These are phyloP conservation scores for Prunella himalayana DNA, from an alignment of 2,113 vertebrate species.

Conservation along the genomic window DNA sequence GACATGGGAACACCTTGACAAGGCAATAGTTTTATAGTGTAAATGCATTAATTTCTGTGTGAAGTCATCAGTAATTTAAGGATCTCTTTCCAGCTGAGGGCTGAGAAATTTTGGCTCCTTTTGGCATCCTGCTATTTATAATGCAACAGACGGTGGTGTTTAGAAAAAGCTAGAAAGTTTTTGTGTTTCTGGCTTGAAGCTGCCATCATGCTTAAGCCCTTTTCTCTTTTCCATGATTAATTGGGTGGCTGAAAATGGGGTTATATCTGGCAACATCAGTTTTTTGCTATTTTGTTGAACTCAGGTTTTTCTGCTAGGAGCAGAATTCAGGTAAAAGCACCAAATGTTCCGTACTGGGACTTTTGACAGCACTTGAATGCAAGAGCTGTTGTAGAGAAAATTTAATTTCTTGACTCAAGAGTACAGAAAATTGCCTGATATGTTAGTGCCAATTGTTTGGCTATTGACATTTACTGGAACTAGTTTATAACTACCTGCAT, in stretches of 20 bases:
- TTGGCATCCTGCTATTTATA: neutral
- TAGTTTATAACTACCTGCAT: neutral
- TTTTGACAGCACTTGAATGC: neutral
- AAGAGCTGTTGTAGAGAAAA: neutral
- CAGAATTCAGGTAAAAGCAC: neutral
- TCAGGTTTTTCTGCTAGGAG: neutral
- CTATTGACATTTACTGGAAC: neutral
- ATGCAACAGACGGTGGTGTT: neutral
- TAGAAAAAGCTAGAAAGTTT: neutral
- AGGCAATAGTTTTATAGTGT: neutral
- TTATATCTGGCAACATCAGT: neutral
- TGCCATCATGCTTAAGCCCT: neutral
- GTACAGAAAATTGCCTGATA: neutral
- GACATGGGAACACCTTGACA: neutral
- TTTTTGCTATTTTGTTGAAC: neutral
- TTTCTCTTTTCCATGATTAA: neutral
- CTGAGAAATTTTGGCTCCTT: neutral
- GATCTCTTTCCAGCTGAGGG: neutral
- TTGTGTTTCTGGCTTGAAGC: neutral
- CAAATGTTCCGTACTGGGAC: neutral
- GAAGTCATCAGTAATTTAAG: neutral
- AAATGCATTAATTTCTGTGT: neutral
- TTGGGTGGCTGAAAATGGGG: neutral
- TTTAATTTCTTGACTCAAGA: neutral
- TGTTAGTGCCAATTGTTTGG: neutral